Evolutionary conservation across 2,888 invertebrate species (phyloP), one percentile per base, ranked within the genome.

Genomic region (Eustalomyia histrio): DNA sequence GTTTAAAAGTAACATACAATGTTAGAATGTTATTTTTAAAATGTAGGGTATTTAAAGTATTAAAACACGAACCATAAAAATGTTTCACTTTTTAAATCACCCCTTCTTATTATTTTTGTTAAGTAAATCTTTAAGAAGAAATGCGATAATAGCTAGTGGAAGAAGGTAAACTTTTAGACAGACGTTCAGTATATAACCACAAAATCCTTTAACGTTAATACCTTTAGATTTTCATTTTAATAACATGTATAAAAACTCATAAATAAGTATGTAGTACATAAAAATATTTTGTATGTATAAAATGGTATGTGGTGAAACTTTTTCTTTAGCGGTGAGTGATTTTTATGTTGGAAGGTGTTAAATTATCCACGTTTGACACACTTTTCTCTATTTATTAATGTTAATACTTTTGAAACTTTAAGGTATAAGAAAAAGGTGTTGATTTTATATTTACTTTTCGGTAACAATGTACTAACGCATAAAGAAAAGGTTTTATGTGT

Each of bases 191-290:
- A 69, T 57, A 63, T 63, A 69, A 69, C 63, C 68, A 55, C 68
- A 68, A 76, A 76, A 69, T 63, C 68, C 68, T 63, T 76, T 76
- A 68, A 68, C 63, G 63, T 76, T 69, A 63, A 69, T 69, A 63
- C 63, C 57, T 50, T 69, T 63, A 63, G 68, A 76, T 76, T 76
- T 69, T 55, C 53, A 63, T 68, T 63, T 76, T 69, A 68, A 63
- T 64, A 69, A 52, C 55, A 50, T 55, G 68, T 64, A 68, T 50
- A 47, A 63, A 63, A 55, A 75, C 33, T 67, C 61, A 35, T 69
- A 76, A 76, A 63, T 50, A 69, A 35, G 16, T 29, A 63, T 57
- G 24, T 7, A 24, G 17, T 24, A 14, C 12, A 1, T 39, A 39
- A 12, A 39, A 39, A 12, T 12, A 39, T 39, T 39, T 55, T 53